Evolutionary conservation across 2,797 vertebrate genomes (phyloP), one percentile per base, ranked within the genome.

Genomic region (Sylvilagus floridanus): DNA sequence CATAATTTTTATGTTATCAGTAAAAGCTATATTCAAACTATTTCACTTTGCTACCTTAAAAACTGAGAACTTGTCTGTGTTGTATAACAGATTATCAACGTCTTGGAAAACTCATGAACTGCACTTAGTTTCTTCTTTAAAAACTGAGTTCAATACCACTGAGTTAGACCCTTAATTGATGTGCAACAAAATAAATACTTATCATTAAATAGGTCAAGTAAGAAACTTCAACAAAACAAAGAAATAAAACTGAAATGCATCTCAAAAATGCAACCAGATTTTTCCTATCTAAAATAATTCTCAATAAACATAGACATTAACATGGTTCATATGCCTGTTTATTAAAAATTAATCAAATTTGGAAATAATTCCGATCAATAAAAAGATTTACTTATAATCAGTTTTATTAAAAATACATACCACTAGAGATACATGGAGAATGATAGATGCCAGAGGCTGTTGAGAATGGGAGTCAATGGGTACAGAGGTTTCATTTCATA

Each of bases 11-110:
- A 96, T 21, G 22, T 77, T 71, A 93, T 88, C 66, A 84, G 63
- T 75, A 96, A 84, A 97, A 93, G n/a, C 65, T 92, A 47, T 63
- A 57, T 86, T 90, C 5, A 32, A 97, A 79, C 14, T 97, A 96
- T 85, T 92, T 14, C 62, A 95, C 91, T 96, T 89, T 92, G n/a
- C 62, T 93, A 92, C 54, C 84, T 95, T 96, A 91, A 95, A 94
- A 96, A 90, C 10, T 82, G 28, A 97, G 69, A 96, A 68, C 30
- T 65, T 17, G 26, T 26, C 68, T 87, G 2, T 90, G 52, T 24
- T 93, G 8, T 84, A 4, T 83, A 32, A 71, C 16, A 63, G 32
- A 66, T 92, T 76, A 84, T 30, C 68, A 0, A 77, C 35, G 68
- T 95, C 68, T 66, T 75, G 73, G 21, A 77, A 96, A 96, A 95